These are phyloP conservation scores for Argopecten irradians DNA, from an alignment of 1,140 invertebrate species.

Conservation along the genomic window DNA sequence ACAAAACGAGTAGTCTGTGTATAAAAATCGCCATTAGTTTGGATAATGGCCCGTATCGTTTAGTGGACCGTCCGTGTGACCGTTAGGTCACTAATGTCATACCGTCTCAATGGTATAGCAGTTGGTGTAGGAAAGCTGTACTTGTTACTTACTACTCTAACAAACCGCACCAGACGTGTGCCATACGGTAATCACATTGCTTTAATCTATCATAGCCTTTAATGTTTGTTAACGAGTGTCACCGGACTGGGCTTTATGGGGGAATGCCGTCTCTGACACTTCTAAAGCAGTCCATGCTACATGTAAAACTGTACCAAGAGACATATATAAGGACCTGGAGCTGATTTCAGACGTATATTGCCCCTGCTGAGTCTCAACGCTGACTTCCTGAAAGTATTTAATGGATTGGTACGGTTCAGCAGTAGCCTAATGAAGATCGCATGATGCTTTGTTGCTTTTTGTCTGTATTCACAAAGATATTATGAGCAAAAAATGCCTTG, in stretches of 20 bases:
- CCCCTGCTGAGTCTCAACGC: too few species aligned
- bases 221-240: not conserved
- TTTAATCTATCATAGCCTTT: slow-evolving; percentile 3
- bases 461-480: too few species aligned
- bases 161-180: not conserved
- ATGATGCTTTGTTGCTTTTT: too few species aligned
- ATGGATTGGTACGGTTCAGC: too few species aligned
- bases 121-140: not conserved
- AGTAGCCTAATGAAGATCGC: too few species aligned
- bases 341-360: too few species aligned
- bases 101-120: not conserved
- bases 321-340: not conserved
- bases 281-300: not conserved
- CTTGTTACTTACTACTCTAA: not conserved
- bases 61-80: not conserved
- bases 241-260: not conserved
- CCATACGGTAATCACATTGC: not conserved
- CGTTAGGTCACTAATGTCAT: not conserved
- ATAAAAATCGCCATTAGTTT: not conserved
- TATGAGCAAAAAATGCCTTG: too few species aligned
- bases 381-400: too few species aligned
- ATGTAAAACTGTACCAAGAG: not conserved
- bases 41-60: not conserved
- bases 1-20: not conserved
- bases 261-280: not conserved